Conservation (phyloP, 1,140 invertebrate species). For the Orius insidiosus region DNA sequence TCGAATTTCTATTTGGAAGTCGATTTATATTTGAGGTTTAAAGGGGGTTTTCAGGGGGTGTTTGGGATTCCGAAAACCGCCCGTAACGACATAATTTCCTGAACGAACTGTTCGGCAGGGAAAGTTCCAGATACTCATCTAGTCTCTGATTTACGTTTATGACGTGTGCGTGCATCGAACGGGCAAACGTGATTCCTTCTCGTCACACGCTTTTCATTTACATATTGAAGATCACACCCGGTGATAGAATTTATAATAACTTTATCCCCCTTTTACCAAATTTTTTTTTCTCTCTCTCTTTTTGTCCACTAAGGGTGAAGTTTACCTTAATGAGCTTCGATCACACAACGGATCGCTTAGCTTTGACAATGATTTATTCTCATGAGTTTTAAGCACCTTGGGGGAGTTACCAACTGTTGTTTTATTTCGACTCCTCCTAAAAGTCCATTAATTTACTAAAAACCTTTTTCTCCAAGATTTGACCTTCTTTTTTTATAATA, state of each 20-base stretch:
- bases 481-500: too few relatives aligned
- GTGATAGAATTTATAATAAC: conserved; percentile 11
- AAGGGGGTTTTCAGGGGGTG: not conserved
- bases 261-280: not conserved
- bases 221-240: conserved; percentile 10
- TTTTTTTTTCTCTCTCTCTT: too few relatives aligned
- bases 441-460: too few relatives aligned
- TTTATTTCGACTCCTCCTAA: too few relatives aligned
- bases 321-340: too few relatives aligned
- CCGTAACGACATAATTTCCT: conserved; percentile 5
- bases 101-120: not conserved
- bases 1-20: not conserved
- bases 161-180: conserved; percentile 5
- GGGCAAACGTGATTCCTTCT: not conserved
- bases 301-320: too few relatives aligned
- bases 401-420: too few relatives aligned
- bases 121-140: not conserved
- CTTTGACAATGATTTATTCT: too few relatives aligned
- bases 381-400: too few relatives aligned
- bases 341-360: too few relatives aligned
- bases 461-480: too few relatives aligned
- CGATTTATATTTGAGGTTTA: not conserved
- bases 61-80: not conserved
- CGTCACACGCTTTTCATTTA: conserved; percentile 7
- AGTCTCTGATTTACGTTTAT: conserved; percentile 8